phyloP scores from a whole-genome alignment of 1,140 invertebrate genomes.

The Oryzaephilus surinamensis region DNA sequence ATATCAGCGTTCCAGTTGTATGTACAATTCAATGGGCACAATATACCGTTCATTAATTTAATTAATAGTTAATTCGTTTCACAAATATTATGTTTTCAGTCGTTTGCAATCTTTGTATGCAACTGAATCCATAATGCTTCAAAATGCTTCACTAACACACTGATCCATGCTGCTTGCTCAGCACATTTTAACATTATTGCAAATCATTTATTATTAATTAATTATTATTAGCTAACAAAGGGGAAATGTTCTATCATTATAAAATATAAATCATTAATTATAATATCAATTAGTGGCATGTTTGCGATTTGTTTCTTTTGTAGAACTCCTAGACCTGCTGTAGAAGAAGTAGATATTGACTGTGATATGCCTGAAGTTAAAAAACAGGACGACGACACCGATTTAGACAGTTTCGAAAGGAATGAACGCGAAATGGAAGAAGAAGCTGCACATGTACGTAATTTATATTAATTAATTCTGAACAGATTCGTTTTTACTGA shows the following conservation, averaged over 20 bases:
- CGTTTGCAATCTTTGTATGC: background rate
- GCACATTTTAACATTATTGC: constrained; percentile 19
- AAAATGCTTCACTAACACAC: constrained; percentile 18
- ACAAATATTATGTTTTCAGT: background rate
- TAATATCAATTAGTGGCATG: constrained; percentile 12
- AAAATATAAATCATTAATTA: background rate
- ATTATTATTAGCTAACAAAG: background rate
- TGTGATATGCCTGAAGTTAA: constrained; percentile 32
- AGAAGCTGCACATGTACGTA: constrained; percentile 34
- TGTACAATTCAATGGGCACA: no score
- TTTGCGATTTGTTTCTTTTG: no score
- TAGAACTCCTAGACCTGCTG: no score
- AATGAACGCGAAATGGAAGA: constrained; percentile 40
- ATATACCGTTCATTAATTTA: no score
- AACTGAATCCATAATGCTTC: background rate
- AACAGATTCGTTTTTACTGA: background rate
- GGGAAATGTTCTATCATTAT: background rate
- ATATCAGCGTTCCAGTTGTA: no score
- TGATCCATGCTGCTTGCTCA: constrained; percentile 35
- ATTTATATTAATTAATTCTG: constrained; percentile 1
- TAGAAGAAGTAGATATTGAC: constrained; percentile 28
- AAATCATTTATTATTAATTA: constrained; percentile 6
- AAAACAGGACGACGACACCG: constrained; percentile 29
- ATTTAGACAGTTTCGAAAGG: constrained; percentile 39
- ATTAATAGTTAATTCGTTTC: no score